A percentile compares a stretch with the other conserved stretches of the same genome.
Evolutionary conservation across 1,140 invertebrate species (phyloP).

Genomic region (Glossosoma conforme): DNA sequence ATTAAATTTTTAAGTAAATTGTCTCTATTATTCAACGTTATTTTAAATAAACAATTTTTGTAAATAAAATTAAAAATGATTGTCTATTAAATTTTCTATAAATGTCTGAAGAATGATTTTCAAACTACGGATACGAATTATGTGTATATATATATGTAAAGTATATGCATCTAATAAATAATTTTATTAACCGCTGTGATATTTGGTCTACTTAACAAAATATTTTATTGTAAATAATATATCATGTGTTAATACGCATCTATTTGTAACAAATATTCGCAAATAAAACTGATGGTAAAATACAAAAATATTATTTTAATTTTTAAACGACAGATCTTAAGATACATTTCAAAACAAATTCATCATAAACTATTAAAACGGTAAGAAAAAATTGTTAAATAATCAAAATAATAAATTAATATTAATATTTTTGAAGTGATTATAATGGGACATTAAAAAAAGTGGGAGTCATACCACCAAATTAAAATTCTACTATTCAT

Average conservation of each 20-base stretch:
- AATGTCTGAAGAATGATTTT: constrained; percentile 25
- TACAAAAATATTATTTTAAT: too few species aligned
- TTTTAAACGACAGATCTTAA: too few species aligned
- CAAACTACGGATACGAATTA: constrained; percentile 21
- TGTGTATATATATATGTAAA: constrained; percentile 25
- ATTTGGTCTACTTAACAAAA: constrained; percentile 32
- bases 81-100: constrained; percentile 31
- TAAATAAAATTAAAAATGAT: constrained; percentile 30
- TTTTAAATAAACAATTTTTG: constrained; percentile 23
- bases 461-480: too few species aligned
- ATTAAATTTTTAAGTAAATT: neutral
- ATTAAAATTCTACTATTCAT: too few species aligned
- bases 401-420: too few species aligned
- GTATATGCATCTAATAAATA: constrained; percentile 23
- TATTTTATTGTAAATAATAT: constrained; percentile 32
- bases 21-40: constrained; percentile 13
- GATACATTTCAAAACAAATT: too few species aligned
- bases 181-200: constrained; percentile 33
- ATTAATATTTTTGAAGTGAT: too few species aligned
- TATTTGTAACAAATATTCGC: constrained; percentile 30
- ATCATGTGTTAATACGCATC: constrained; percentile 23
- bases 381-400: too few species aligned
- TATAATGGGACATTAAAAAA: too few species aligned
- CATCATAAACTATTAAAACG: too few species aligned
- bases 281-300: constrained; percentile 20